A percentile compares a stretch with the other conserved stretches of the same genome.
phyloP scores from a whole-genome alignment of 2,113 vertebrate species.

The Melanotaenia duboulayi region DNA sequence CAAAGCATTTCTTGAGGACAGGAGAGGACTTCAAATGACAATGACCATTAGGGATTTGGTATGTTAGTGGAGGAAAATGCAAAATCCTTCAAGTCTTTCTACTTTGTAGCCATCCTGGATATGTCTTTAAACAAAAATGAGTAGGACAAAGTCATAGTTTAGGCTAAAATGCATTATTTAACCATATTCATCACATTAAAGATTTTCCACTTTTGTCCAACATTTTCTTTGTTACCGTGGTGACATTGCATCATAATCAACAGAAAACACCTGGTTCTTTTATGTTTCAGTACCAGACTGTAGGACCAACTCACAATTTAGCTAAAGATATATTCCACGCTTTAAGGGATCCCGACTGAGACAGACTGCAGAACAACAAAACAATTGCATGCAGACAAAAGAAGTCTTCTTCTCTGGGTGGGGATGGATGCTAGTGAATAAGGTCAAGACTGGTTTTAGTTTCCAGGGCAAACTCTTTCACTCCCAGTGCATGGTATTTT shows the following conservation, averaged over 20 bases:
- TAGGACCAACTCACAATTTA: too few relatives aligned
- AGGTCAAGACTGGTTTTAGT: slow-evolving; percentile 56
- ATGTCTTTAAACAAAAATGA: not conserved
- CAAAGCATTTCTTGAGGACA: not conserved
- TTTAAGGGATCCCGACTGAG: not conserved
- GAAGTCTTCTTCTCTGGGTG: slow-evolving; percentile 7
- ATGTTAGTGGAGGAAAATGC: too few relatives aligned
- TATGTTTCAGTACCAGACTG: not conserved
- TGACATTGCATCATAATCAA: not conserved
- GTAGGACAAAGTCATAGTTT: too few relatives aligned
- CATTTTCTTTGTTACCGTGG: not conserved
- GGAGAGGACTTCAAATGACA: not conserved
- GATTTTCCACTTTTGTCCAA: not conserved
- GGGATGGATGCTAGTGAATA: slow-evolving; percentile 47
- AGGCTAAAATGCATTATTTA: too few relatives aligned
- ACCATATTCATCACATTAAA: too few relatives aligned
- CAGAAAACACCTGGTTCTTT: not conserved
- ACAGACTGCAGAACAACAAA: slow-evolving; percentile 32
- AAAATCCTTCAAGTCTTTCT: not conserved
- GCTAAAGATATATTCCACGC: too few relatives aligned
- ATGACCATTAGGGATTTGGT: too few relatives aligned
- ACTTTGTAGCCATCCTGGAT: not conserved
- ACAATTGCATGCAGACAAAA: slow-evolving; percentile 30
- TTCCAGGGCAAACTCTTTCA: slow-evolving; percentile 54
- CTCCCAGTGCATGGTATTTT: slow-evolving; percentile 56